These are phyloP conservation scores for Orgyia antiqua DNA, from an alignment of 2,888 invertebrate species.

Conservation along the genomic window DNA sequence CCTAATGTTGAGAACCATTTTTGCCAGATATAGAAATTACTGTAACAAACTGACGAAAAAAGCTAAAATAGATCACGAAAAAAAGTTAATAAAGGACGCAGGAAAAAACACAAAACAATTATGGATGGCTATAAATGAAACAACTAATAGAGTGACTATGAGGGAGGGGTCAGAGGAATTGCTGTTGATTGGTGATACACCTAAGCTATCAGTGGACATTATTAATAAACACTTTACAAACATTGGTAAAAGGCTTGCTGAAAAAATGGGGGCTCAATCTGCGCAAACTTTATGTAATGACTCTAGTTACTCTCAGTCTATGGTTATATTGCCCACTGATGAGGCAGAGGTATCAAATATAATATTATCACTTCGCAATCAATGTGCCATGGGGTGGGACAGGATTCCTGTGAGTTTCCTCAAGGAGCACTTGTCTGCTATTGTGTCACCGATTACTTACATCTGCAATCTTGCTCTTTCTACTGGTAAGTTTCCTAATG, in stretches of 20 bases:
- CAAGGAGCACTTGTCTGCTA: slow-evolving; percentile 1
- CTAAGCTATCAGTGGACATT: not conserved
- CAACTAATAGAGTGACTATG: not conserved
- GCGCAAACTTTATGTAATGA: not conserved
- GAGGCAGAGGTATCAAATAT: not conserved
- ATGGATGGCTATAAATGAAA: not conserved
- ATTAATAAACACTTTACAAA: not conserved
- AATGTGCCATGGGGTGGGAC: not conserved
- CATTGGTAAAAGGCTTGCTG: slow-evolving; percentile 11
- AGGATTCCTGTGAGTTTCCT: not conserved
- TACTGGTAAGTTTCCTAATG: slow-evolving; percentile 9
- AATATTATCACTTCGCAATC: not conserved
- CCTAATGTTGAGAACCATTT: not conserved
- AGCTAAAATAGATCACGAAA: not conserved
- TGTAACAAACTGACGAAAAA: not conserved
- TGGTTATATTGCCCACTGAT: not conserved
- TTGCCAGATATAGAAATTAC: not conserved
- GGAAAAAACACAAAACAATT: not conserved
- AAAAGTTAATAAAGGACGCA: not conserved
- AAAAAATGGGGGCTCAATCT: not conserved
- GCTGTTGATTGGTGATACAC: not conserved
- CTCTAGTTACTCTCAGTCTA: not conserved
- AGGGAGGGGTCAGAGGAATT: not conserved
- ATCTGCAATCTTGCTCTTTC: slow-evolving; percentile 7
- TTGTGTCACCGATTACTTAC: slow-evolving; percentile 4